Evolutionary conservation across 2,888 invertebrate species (phyloP), one percentile per base, ranked within the genome.

Genomic region (Alitta virens): DNA sequence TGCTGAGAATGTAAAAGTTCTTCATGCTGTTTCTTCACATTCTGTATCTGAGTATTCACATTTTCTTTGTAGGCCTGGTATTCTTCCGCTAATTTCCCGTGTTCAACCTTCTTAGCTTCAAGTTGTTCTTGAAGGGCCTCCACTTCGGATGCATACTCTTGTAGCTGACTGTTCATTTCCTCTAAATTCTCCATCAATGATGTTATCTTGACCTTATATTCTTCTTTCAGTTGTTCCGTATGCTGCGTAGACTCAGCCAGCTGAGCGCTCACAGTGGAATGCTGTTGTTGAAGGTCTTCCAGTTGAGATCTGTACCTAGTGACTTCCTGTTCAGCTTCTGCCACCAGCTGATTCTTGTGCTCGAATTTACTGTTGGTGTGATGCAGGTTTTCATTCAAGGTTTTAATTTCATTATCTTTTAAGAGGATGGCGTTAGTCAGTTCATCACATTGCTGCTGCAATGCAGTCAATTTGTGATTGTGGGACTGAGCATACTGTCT

Each of bases 121-220:
- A 52, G 12, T 12, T 61, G 49, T 25, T 40, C 49, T 18, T 25
- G 16, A 24, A 56, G 53, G 7, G 24, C 2, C 23, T 54, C 63
- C 18, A 49, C 27, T 43, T 63, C 49, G n/a, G 33, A 24, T 14
- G 58, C 46, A 46, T 63, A 59, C 21, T 59, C 23, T 26, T 25
- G 27, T 40, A 63, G 23, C 51, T 49, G 46, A 9, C 55, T 72
- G 52, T 87, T 87, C 64, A 86, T 86, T 70, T 88, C 84, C 77
- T 88, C 88, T 72, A 87, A 85, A 43, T 65, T 65, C 14, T 65
- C 62, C 9, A 43, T 50, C 26, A 65, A 26, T 0, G 65, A 65
- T 7, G 16, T 18, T 1, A 65, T 56, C 42, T 65, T 65, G 43
- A 65, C 59, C 9, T 56, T 52, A 3, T 38, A 42, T 33, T 65